Conservation (phyloP, 2,797 vertebrate species). For the Cheirogaleus major region DNA sequence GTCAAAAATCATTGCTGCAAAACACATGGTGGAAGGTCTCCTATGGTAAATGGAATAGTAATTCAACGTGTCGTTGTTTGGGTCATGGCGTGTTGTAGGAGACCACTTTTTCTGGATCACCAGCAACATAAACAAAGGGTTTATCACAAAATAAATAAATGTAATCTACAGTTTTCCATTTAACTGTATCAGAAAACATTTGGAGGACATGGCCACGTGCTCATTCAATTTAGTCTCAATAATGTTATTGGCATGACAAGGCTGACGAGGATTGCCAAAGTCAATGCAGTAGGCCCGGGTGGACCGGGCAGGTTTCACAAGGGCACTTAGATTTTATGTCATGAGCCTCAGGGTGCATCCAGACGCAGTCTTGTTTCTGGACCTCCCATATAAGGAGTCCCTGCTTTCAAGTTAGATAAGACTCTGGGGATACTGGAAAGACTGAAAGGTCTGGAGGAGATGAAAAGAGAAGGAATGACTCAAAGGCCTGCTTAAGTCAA, state of each 20-base stretch:
- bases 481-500: background rate
- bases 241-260: constrained; percentile 52
- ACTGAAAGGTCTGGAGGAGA: background rate
- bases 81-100: constrained; percentile 36
- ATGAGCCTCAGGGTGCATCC: background rate
- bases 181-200: constrained; percentile 53
- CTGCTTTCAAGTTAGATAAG: constrained; percentile 28
- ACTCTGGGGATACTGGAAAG: background rate
- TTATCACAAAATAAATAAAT: constrained; percentile 72
- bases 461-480: background rate
- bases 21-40: constrained; percentile 63
- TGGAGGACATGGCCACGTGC: background rate
- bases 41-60: constrained; percentile 50
- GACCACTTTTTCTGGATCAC: constrained; percentile 44
- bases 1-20: constrained; percentile 57
- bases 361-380: background rate
- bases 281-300: constrained; percentile 33
- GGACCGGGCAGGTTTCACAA: background rate
- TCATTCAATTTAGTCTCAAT: constrained; percentile 48
- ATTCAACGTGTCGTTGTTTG: constrained; percentile 67
- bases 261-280: constrained; percentile 42
- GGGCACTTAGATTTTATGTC: background rate
- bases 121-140: constrained; percentile 58
- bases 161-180: constrained; percentile 54
- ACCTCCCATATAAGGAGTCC: background rate